Evolutionary conservation across 1,140 invertebrate species (phyloP).

Genomic region (Drosophila pallidifrons): DNA sequence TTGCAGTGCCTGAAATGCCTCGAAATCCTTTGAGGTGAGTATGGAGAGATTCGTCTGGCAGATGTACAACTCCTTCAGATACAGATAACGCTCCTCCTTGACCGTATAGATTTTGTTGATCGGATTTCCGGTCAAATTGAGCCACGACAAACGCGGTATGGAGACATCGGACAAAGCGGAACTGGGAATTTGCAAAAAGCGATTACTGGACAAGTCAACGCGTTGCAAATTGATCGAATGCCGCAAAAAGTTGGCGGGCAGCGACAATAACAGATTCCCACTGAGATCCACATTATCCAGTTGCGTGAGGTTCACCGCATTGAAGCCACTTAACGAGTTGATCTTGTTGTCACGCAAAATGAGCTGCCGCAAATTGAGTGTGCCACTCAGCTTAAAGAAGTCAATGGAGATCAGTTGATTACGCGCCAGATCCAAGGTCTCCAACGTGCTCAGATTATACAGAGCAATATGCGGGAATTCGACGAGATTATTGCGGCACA

Average conservation of each 20-base stretch:
- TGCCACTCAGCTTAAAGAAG: conserved; percentile 90
- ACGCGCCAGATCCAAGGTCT: conserved; percentile 89
- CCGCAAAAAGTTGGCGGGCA: conserved; percentile 93
- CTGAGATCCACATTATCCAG: conserved; percentile 91
- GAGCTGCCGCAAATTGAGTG: conserved; percentile 89
- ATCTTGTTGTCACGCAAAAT: conserved; percentile 92
- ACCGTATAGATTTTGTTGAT: conserved; percentile 87
- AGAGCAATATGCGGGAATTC: conserved; percentile 92
- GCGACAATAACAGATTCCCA: conserved; percentile 90
- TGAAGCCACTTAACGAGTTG: conserved; percentile 91
- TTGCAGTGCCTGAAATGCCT: conserved; percentile 92
- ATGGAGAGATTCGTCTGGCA: conserved; percentile 93
- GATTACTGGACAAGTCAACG: conserved; percentile 92
- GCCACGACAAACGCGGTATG: conserved; percentile 89
- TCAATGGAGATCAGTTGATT: conserved; percentile 91
- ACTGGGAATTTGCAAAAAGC: conserved; percentile 92
- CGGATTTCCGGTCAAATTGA: conserved; percentile 94
- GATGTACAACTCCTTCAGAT: conserved; percentile 92
- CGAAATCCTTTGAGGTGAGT: conserved; percentile 94
- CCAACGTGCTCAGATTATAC: conserved; percentile 89
- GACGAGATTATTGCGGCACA: conserved; percentile 90
- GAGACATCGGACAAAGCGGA: conserved; percentile 91
- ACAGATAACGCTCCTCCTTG: conserved; percentile 85
- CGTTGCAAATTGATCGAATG: conserved; percentile 89
- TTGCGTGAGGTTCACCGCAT: conserved; percentile 90